Percentiles rank a stretch among this genome's conserved stretches.
phyloP scores from a whole-genome alignment of 2,797 vertebrate genomes.

The Octomys mimax region DNA sequence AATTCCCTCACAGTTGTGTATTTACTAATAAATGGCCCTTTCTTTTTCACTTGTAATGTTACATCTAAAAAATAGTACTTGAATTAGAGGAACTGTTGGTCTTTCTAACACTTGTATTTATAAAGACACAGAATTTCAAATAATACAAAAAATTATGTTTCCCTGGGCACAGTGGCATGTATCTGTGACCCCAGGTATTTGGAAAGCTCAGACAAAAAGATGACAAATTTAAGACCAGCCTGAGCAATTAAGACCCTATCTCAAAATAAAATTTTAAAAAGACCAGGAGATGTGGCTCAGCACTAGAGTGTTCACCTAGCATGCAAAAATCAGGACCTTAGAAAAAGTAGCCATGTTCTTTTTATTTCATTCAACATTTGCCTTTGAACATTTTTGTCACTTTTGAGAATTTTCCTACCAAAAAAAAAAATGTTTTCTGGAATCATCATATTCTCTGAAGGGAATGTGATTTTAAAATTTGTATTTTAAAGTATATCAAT shows the following conservation, averaged over 20 bases:
- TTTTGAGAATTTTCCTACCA: neutral
- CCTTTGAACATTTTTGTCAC: neutral
- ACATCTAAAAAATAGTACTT: conserved; percentile 20
- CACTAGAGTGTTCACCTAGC: neutral
- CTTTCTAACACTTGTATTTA: conserved; percentile 60
- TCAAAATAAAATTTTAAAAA: neutral
- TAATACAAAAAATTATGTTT: neutral
- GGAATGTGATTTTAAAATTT: neutral
- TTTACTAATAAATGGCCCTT: conserved; percentile 45
- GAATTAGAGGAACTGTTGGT: neutral
- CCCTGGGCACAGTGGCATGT: neutral
- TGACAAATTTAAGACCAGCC: neutral
- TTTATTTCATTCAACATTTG: conserved; percentile 1
- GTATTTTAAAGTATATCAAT: neutral
- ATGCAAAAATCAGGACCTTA: neutral
- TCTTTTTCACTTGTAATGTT: conserved; percentile 44
- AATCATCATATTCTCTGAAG: neutral
- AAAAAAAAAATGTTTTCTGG: neutral
- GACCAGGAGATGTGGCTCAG: neutral
- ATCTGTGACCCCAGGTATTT: neutral
- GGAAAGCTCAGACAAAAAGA: neutral
- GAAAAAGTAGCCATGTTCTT: neutral
- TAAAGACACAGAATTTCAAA: conserved; percentile 39
- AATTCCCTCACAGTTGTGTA: neutral
- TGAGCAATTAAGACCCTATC: neutral